Conservation (phyloP, 2,888 invertebrate species). For the Tiliacea aurago region DNA sequence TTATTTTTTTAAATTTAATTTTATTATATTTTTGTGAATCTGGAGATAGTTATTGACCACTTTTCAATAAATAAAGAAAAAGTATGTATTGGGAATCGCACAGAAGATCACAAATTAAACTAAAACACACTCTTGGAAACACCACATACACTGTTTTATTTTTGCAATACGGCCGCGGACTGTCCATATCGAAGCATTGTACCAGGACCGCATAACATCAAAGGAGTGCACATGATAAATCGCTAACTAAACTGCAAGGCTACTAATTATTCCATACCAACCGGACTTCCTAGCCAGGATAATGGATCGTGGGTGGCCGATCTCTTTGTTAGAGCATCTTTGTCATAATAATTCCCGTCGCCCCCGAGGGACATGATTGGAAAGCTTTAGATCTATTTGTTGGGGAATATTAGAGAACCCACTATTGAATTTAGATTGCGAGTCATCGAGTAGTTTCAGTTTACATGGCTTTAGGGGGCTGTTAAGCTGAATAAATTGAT, state of each 20-base stretch:
- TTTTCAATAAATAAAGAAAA: too few species aligned
- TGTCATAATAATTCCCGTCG: slow-evolving; percentile 49
- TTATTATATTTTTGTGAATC: not conserved
- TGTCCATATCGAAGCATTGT: not conserved
- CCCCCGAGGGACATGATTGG: slow-evolving; percentile 18
- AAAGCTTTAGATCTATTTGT: slow-evolving; percentile 17
- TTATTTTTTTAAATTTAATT: too few species aligned
- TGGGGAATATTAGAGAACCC: slow-evolving; percentile 14
- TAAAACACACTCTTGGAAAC: too few species aligned
- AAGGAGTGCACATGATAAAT: slow-evolving; percentile 14
- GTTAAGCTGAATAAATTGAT: not conserved
- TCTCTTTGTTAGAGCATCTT: slow-evolving; percentile 42
- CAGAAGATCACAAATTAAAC: too few species aligned
- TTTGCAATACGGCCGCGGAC: not conserved
- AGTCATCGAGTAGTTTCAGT: not conserved
- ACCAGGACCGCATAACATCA: slow-evolving; percentile 30
- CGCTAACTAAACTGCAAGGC: slow-evolving; percentile 20
- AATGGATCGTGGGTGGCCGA: slow-evolving; percentile 55
- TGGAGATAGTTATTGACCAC: not conserved
- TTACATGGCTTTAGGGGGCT: not conserved
- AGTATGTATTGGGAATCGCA: too few species aligned
- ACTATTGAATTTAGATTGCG: slow-evolving; percentile 22
- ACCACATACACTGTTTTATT: not conserved
- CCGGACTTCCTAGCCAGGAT: slow-evolving; percentile 55
- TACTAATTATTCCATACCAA: slow-evolving; percentile 49